A percentile compares a stretch with the other conserved stretches of the same genome.
These are phyloP conservation scores for Pseudochirops corinnae DNA, from an alignment of 2,797 vertebrate genomes.

Conservation along the genomic window DNA sequence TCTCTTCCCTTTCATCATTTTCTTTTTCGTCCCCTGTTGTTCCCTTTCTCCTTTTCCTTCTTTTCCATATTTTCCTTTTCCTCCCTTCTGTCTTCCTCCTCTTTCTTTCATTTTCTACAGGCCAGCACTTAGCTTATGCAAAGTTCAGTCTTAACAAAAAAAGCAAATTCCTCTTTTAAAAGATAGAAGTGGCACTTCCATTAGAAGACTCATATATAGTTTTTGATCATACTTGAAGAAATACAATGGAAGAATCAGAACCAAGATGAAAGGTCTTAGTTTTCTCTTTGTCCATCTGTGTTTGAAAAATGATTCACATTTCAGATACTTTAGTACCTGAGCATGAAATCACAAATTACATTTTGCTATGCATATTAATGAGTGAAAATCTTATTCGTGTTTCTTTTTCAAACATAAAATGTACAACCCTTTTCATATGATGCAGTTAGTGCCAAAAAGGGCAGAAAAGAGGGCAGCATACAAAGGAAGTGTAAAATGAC, in stretches of 20 bases:
- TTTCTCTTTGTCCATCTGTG: neutral
- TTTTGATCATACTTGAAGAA: neutral
- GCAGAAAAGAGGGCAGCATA: neutral
- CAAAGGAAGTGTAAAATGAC: neutral
- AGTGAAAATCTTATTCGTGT: neutral
- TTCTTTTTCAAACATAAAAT: neutral
- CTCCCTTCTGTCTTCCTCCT: neutral
- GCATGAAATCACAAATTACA: neutral
- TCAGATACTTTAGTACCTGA: neutral
- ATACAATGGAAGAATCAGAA: neutral
- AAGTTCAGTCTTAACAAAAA: neutral
- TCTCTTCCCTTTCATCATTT: no score
- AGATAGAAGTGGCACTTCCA: neutral
- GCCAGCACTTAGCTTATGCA: neutral
- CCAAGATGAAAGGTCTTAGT: neutral
- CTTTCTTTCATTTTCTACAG: neutral
- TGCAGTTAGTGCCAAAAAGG: neutral
- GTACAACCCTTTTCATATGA: neutral
- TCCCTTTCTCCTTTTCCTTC: neutral
- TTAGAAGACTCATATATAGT: neutral
- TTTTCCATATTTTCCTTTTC: neutral
- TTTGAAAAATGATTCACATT: neutral
- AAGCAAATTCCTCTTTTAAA: neutral
- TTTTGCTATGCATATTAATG: conserved; percentile 28
- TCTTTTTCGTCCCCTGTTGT: neutral